Percentiles rank a stretch among this genome's conserved stretches.
These are phyloP conservation scores for Anguilla pacifica DNA, from an alignment of 2,797 vertebrate genomes.

Conservation along the genomic window DNA sequence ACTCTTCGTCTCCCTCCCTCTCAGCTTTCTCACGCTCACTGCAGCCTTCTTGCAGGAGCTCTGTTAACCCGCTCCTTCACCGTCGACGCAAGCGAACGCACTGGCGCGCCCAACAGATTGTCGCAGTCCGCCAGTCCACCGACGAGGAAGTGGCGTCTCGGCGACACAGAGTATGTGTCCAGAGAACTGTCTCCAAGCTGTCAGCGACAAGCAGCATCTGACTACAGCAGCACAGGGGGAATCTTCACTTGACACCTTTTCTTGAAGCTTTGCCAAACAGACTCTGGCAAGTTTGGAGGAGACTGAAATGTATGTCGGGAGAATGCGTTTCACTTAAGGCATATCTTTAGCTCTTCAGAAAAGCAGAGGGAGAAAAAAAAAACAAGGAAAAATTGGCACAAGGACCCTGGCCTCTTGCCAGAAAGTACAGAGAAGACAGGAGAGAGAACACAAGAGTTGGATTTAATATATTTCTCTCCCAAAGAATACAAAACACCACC, in stretches of 20 bases:
- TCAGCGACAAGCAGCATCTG: constrained; percentile 25
- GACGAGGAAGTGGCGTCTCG: background rate
- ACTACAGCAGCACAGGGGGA: constrained; percentile 27
- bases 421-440: constrained; percentile 16
- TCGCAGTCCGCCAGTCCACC: background rate
- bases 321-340: constrained; percentile 29
- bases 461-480: constrained; percentile 17
- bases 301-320: constrained; percentile 34
- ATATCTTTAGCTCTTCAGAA: constrained; percentile 14
- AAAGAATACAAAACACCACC: constrained; percentile 5
- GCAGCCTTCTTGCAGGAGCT: constrained; percentile 33
- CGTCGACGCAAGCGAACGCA: background rate
- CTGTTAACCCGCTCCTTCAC: constrained; percentile 25
- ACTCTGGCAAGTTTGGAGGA: constrained; percentile 26
- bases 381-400: background rate
- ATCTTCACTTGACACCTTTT: constrained; percentile 4
- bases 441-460: constrained; percentile 5
- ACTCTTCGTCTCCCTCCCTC: constrained; percentile 23
- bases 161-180: constrained; percentile 11
- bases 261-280: constrained; percentile 34
- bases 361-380: background rate
- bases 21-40: constrained; percentile 24
- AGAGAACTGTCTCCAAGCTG: constrained; percentile 29
- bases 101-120: background rate
- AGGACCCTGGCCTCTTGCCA: constrained; percentile 15